Percentiles rank a stretch among this genome's conserved stretches.
Conservation (phyloP, 2,888 invertebrate species). For the Nezara viridula region DNA sequence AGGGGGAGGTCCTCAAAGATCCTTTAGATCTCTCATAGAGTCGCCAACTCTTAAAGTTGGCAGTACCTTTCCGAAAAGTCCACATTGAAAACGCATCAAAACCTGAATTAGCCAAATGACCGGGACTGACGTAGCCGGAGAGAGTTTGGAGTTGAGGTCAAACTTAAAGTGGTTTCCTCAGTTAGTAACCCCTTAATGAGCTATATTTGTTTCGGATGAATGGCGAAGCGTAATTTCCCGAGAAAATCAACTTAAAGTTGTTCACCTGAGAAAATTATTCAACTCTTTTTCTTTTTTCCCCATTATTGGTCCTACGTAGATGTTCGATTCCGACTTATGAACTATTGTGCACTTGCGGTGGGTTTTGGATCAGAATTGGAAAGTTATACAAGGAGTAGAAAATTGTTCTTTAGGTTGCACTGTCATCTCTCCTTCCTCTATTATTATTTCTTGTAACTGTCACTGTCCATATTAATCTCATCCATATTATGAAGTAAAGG, state of each 20-base stretch:
- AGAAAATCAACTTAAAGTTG: not conserved
- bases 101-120: constrained; percentile 29
- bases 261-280: not conserved
- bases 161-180: constrained; percentile 36
- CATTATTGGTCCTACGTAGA: no score
- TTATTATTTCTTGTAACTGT: no score
- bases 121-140: not conserved
- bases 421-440: no score
- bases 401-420: no score
- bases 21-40: not conserved
- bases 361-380: no score
- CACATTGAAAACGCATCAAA: not conserved
- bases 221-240: not conserved
- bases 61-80: not conserved
- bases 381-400: no score
- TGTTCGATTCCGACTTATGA: not conserved
- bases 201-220: not conserved
- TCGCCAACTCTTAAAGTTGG: not conserved
- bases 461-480: no score
- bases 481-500: no score
- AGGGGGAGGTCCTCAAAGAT: not conserved
- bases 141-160: not conserved
- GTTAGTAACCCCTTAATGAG: constrained; percentile 28
- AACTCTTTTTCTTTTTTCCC: not conserved
- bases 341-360: no score